Evolutionary conservation across 1,140 invertebrate genomes (phyloP), one percentile per base, ranked within the genome.

Genomic region (Pseudomyrmex dendroicus): DNA sequence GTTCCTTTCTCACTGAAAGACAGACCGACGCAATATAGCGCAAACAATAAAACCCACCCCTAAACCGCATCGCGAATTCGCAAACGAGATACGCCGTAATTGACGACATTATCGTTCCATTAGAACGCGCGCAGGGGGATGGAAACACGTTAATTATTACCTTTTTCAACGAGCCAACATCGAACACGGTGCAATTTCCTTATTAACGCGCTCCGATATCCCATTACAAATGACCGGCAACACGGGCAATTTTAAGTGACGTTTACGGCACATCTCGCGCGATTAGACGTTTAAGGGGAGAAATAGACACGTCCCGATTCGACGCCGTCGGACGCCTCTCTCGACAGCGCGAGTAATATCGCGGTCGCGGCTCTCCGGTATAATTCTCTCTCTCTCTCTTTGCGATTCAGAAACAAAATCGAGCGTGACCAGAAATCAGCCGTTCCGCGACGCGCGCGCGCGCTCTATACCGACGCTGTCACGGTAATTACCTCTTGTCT

Each of bases 401-500:
- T 7, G 35, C 46, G 67, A 20, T 61, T 80, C 5, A 72, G 44
- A n/a, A n/a, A 50, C 59, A 66, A 72, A 77, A 86, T 86, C 84
- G 82, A 52, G 64, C 35, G 48, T 57, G 12, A 52, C 83, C 13
- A 57, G 62, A 52, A 62, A 22, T 46, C 76, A 48, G 44, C 10
- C 66, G 64, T 67, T 57, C 46, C 50, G 66, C 56, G 57, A 72
- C 25, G 25, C 22, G 2, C 25, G 5, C 35, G 35, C 35, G 82
- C 66, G 67, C 54, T 35, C 17, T 70, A 59, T 70, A 70, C 76
- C 25, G 86, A 86, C 73, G 74, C 62, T 86, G 84, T 83, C 85
- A 78, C 80, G 80, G 67, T 84, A 73, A 86, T 87, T 80, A 78
- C 82, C 82, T 61, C 73, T 74, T 84, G 64, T 46, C 54, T 80